Evolutionary conservation across 2,888 invertebrate species (phyloP), one percentile per base, ranked within the genome.

Genomic region (Diadegma fenestrale): DNA sequence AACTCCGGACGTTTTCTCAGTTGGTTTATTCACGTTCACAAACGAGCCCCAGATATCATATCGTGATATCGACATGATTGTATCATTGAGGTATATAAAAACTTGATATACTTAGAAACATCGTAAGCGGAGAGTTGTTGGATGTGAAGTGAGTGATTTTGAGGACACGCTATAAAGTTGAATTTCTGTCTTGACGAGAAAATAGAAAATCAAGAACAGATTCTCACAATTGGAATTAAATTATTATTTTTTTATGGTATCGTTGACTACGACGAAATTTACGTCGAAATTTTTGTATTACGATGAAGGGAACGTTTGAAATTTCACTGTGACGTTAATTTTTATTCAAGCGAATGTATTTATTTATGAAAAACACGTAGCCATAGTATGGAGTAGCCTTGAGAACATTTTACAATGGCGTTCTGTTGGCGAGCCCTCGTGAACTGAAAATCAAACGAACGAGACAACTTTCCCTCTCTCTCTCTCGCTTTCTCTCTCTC

Each of bases 361-460:
- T 14, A 54, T 22, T 73, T 73, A 12, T 58, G 3, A 4, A 8
- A 58, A 73, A 43, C 43, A 73, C 71, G 71, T 71, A 26, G 54
- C 37, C 22, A 33, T 22, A 48, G 37, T 41, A 14, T 30, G 19
- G 22, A 54, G 71, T 41, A 61, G 17, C 22, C 73, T 58, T 41
- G 26, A 26, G 58, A 61, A 30, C 14, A 51, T 71, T 45, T 37
- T 22, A 64, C 8, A 54, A 69, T 58, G 71, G 22, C 63, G 81
- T 68, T 64, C 69, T 71, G 79, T 82, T 82, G 82, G 69, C 75
- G 82, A 71, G 73, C 75, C n/a, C 73, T 61, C 54, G 68, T 30
- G 43, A 33, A 61, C 64, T 72, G 64, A 17, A 77, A 82, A 73
- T 43, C 58, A 19, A 79, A 79, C 81, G 73, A 75, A 45, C 69